phyloP scores from a whole-genome alignment of 1,140 invertebrate genomes.

The Orchestia grillus region DNA sequence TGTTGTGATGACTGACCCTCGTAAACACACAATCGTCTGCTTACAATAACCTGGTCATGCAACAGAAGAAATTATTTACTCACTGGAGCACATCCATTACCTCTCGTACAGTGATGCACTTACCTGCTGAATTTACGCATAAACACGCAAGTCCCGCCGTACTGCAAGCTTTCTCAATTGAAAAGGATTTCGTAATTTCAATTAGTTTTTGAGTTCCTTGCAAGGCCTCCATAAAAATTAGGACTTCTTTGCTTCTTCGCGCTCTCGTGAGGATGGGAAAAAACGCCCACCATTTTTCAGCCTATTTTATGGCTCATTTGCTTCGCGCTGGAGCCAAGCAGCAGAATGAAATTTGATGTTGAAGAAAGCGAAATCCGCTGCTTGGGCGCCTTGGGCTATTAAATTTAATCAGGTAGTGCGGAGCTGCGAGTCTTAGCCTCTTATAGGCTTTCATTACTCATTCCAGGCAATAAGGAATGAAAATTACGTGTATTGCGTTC shows the following conservation, averaged over 20 bases:
- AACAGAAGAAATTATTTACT: background rate
- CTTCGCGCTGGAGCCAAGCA: constrained; percentile 22
- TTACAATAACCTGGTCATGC: background rate
- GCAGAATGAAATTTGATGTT: constrained; percentile 37
- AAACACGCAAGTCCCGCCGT: background rate
- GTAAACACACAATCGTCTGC: background rate
- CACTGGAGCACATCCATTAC: background rate
- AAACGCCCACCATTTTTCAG: constrained; percentile 26
- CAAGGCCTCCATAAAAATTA: constrained; percentile 1
- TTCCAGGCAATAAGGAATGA: background rate
- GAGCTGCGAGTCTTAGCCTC: constrained; percentile 15
- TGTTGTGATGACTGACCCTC: background rate
- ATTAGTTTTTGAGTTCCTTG: background rate
- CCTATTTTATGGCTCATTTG: constrained; percentile 48
- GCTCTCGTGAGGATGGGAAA: background rate
- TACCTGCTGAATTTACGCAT: background rate
- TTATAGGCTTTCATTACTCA: constrained; percentile 19
- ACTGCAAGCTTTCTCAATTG: background rate
- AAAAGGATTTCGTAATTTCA: background rate
- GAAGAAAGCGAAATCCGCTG: constrained; percentile 31
- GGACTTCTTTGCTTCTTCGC: background rate
- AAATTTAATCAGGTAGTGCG: constrained; percentile 49
- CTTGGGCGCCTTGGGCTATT: constrained; percentile 20
- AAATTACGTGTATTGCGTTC: background rate
- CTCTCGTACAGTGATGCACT: background rate